Evolutionary conservation across 2,797 vertebrate species (phyloP).

Genomic region (Coccyzus lansbergi): DNA sequence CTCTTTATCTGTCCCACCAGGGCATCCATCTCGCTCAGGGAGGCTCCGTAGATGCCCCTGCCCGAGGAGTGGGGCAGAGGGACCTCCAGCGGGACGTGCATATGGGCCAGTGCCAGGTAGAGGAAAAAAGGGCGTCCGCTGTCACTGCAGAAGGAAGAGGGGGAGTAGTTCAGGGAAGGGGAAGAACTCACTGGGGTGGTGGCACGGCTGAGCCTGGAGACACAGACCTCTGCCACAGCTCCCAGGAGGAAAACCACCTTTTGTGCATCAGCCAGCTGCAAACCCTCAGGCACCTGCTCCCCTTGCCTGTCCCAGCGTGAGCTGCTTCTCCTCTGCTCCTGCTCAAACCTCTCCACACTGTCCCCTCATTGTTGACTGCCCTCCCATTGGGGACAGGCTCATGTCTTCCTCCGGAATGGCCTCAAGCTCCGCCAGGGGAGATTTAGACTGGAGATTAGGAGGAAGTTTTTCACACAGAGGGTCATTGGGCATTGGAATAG

Average conservation of each 20-base stretch:
- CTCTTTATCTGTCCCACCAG: slow-evolving; percentile 86
- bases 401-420: neutral
- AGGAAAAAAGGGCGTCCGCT: slow-evolving; percentile 87
- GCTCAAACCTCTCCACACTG: neutral
- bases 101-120: slow-evolving; percentile 90
- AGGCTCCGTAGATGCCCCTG: slow-evolving; percentile 74
- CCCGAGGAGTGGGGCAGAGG: neutral
- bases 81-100: slow-evolving; percentile 90
- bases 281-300: accelerated
- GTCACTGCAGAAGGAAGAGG: slow-evolving; percentile 69
- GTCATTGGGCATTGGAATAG: too few species aligned
- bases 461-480: too few species aligned
- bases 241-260: accelerated
- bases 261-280: accelerated
- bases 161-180: accelerated
- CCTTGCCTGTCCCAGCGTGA: neutral
- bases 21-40: slow-evolving; percentile 89
- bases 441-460: too few species aligned
- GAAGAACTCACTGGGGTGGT: neutral
- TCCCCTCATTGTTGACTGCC: neutral
- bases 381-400: neutral
- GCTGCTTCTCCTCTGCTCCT: neutral
- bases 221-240: neutral
- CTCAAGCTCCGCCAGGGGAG: too few species aligned
- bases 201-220: neutral